phyloP scores from a whole-genome alignment of 2,888 invertebrate genomes.

The Steinernema scapterisci region DNA sequence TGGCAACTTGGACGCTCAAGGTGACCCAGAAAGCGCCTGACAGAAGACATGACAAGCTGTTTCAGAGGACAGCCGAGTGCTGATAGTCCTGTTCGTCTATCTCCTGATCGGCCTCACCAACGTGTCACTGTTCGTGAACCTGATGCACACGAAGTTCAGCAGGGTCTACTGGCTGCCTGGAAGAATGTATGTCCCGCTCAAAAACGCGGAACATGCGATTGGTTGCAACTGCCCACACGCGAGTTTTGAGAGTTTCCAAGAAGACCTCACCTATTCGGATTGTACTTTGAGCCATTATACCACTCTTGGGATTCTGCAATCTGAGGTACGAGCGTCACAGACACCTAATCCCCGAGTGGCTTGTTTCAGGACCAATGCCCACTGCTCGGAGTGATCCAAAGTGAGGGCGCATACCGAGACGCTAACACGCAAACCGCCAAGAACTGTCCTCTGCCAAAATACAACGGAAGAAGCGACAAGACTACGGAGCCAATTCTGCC shows the following conservation, averaged over 20 bases:
- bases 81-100: conserved; percentile 36
- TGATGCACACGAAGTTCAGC: conserved; percentile 51
- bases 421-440: conserved; percentile 46
- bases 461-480: not conserved
- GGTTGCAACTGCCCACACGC: conserved; percentile 34
- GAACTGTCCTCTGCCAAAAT: not conserved
- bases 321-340: conserved; percentile 45
- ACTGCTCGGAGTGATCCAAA: conserved; percentile 41
- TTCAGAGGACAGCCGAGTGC: not conserved
- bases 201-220: not conserved
- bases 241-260: conserved; percentile 42
- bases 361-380: conserved; percentile 49
- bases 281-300: conserved; percentile 49
- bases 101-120: conserved; percentile 46
- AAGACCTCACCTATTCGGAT: conserved; percentile 41
- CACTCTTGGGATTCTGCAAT: conserved; percentile 49
- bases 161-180: conserved; percentile 53
- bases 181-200: conserved; percentile 43
- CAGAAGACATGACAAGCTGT: not conserved
- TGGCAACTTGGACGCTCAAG: conserved; percentile 35
- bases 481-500: not conserved
- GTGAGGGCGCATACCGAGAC: conserved; percentile 41
- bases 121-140: conserved; percentile 51
- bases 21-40: not conserved
- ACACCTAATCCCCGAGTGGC: no score